Conservation (phyloP, 2,888 invertebrate genomes). For the Tetranychus truncatus region DNA sequence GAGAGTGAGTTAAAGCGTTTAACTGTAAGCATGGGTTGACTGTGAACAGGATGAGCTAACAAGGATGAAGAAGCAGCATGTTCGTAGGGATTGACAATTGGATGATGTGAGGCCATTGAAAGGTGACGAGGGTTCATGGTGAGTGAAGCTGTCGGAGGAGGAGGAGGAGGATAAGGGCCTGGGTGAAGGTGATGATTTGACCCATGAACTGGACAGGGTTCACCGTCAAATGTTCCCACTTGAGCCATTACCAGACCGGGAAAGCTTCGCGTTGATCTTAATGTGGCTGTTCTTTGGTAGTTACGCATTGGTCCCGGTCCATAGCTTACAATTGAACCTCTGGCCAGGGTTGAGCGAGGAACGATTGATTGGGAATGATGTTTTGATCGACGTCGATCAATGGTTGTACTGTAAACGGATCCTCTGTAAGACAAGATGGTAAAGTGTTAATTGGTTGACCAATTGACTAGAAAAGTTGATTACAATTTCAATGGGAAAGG, state of each 20-base stretch:
- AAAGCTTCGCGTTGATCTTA: constrained; percentile 27
- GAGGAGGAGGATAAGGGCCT: neutral
- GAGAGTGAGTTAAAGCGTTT: constrained; percentile 11
- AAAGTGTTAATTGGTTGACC: no score
- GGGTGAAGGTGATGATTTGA: constrained; percentile 23
- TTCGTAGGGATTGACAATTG: neutral
- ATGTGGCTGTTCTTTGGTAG: constrained; percentile 7
- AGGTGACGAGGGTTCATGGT: neutral
- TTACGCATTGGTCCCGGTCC: neutral
- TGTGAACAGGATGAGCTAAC: neutral
- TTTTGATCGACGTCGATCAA: constrained; percentile 2
- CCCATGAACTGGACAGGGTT: constrained; percentile 27
- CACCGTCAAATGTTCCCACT: constrained; percentile 24
- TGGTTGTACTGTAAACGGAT: constrained; percentile 3
- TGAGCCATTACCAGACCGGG: constrained; percentile 25
- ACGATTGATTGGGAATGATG: neutral
- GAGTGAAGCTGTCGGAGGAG: neutral
- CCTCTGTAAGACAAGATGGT: neutral
- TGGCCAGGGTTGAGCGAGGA: neutral
- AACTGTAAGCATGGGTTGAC: neutral
- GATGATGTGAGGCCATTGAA: neutral
- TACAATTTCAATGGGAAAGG: no score
- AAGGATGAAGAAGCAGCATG: neutral
- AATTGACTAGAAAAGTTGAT: no score
- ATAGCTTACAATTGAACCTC: constrained; percentile 9